Base-by-base conservation (phyloP, 2,888 invertebrate genomes). In the Noctua janthe region DNA sequence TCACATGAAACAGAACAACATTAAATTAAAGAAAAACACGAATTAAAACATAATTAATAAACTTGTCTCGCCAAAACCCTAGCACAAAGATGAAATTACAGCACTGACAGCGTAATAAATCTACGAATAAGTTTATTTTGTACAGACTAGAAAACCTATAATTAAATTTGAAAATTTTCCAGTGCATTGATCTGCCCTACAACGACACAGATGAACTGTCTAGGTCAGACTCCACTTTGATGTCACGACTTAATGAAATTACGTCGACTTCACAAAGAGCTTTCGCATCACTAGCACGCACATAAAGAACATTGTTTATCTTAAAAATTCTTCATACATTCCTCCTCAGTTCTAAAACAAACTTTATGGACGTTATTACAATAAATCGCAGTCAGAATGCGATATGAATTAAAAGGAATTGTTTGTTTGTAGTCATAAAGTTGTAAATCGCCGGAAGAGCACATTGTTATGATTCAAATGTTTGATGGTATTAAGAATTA, bases 351-450 rank as follows among this genome's bases (percentile, higher is more conserved):
- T 84, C 70, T 74, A 83, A 87, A 84, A 80, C 74, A 81, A 81
- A 80, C 81, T 88, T 90, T 87, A 88, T 89, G 74, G 59, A 51
- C 64, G 78, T 64, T 85, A 75, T 70, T 71, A 82, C 87, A 79
- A 84, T 88, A 90, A 81, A 84, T 90, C 72, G 39, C 39, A 66
- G 64, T 39, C 56, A 49, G 49, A 79, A 78, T 49, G 69, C 72
- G 72, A 87, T 85, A 87, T 82, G 84, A 59, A 84, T 84, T 90
- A 75, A 69, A 80, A 73, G 17, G 74, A 87, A 84, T 88, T 73
- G 80, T 90, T 90, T 90, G 87, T 90, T 86, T 83, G 73, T 59
- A 80, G 69, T 70, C 72, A 88, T 88, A 90, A 88, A 86, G 72
- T 77, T 78, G 71, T 78, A 75, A 71, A 90, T 86, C 76, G 67